Percentiles rank a stretch among this genome's conserved stretches.
phyloP scores from a whole-genome alignment of 2,888 invertebrate genomes.

The Melinaea marsaeus region DNA sequence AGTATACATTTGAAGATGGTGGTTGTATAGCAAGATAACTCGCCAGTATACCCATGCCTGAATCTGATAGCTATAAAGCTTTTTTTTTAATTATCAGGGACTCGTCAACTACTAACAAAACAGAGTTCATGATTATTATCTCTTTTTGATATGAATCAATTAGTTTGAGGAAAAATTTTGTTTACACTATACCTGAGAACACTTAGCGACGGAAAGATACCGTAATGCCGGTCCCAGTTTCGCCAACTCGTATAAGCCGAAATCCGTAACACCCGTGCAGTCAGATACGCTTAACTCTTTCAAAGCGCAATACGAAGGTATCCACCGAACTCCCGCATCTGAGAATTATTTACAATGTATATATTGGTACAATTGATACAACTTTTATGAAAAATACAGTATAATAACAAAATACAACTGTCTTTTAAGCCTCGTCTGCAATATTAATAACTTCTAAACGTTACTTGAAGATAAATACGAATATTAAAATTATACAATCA shows the following conservation, averaged over 20 bases:
- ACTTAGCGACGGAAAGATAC: slow-evolving; percentile 95
- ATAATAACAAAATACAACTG: not conserved
- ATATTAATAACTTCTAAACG: too few species aligned
- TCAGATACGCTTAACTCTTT: slow-evolving; percentile 94
- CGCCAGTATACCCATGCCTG: too few species aligned
- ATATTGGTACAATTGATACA: not conserved
- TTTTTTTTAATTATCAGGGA: too few species aligned
- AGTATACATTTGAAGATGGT: too few species aligned
- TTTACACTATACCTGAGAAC: slow-evolving; percentile 80
- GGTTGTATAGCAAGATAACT: too few species aligned
- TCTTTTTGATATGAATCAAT: not conserved
- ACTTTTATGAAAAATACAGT: not conserved
- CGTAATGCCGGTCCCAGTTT: slow-evolving; percentile 92
- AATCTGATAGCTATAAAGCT: too few species aligned
- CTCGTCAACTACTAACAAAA: not conserved
- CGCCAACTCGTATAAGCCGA: slow-evolving; percentile 92
- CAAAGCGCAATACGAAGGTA: slow-evolving; percentile 92
- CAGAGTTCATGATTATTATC: not conserved
- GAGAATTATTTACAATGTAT: slow-evolving; percentile 24
- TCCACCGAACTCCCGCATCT: slow-evolving; percentile 94
- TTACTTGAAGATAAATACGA: too few species aligned
- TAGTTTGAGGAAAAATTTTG: too few species aligned
- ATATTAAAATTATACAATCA: too few species aligned
- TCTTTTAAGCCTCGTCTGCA: too few species aligned
- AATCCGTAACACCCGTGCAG: slow-evolving; percentile 92